Conservation (phyloP, 2,113 vertebrate genomes). For the Pelecanus crispus region DNA sequence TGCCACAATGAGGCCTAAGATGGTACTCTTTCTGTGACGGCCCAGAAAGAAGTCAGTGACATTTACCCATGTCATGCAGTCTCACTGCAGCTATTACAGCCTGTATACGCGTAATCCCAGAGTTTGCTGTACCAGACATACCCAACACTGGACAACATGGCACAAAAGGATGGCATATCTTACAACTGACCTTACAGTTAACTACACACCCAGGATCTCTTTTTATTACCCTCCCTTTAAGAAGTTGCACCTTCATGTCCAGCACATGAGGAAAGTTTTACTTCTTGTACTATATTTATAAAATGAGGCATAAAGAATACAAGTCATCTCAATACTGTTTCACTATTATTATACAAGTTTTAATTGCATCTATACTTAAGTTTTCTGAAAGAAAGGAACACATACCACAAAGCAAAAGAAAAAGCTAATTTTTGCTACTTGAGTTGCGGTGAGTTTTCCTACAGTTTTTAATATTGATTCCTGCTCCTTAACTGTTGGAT, state of each 20-base stretch:
- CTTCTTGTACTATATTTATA: neutral
- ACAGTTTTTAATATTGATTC: conserved; percentile 86
- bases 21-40: too few species aligned
- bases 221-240: neutral
- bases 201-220: neutral
- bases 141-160: neutral
- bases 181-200: neutral
- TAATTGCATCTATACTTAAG: neutral
- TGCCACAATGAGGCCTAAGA: neutral
- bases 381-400: conserved; percentile 35
- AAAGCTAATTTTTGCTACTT: conserved; percentile 98
- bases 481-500: conserved; percentile 86
- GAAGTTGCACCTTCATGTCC: neutral
- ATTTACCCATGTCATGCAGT: neutral
- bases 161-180: neutral
- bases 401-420: conserved; percentile 97
- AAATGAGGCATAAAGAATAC: neutral
- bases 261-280: neutral
- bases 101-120: neutral
- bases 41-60: neutral
- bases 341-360: neutral
- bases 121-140: neutral
- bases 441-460: conserved; percentile 87
- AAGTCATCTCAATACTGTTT: neutral
- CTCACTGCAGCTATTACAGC: neutral